A percentile compares a stretch with the other conserved stretches of the same genome.
Evolutionary conservation across 2,888 invertebrate genomes (phyloP).

Genomic region (Pristionchus mayeri): DNA sequence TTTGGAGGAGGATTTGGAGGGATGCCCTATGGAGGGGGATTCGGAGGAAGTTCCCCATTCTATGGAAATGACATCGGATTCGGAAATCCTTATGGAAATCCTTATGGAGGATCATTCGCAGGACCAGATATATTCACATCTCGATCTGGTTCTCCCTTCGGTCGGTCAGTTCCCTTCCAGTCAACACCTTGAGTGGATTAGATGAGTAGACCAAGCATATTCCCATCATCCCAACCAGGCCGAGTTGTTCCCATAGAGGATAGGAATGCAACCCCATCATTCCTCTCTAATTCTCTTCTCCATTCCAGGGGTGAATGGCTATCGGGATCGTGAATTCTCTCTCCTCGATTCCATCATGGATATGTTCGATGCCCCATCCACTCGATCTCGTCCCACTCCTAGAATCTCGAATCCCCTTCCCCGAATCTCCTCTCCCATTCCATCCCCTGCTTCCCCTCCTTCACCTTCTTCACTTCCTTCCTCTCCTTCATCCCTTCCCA

Average conservation of each 20-base stretch:
- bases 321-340: conserved; percentile 37
- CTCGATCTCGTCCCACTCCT: conserved; percentile 27
- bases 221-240: background rate
- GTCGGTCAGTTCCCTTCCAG: conserved; percentile 43
- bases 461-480: background rate
- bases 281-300: conserved; percentile 1
- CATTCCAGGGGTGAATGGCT: conserved; percentile 44
- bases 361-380: conserved; percentile 23
- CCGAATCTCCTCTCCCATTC: conserved; percentile 1
- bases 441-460: background rate
- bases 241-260: background rate
- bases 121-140: conserved; percentile 43
- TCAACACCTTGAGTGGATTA: conserved; percentile 5
- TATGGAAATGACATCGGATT: conserved; percentile 45
- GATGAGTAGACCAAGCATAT: background rate
- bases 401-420: conserved; percentile 18
- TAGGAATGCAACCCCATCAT: background rate
- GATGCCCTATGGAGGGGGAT: background rate
- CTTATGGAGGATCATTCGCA: background rate
- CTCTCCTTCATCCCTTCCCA: conserved; percentile 2
- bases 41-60: conserved; percentile 27
- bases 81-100: conserved; percentile 30
- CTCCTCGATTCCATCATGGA: conserved; percentile 21
- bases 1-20: conserved; percentile 43
- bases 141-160: conserved; percentile 44